A percentile compares a stretch with the other conserved stretches of the same genome.
Evolutionary conservation across 1,140 invertebrate species (phyloP).

Genomic region (Bombus superbus): DNA sequence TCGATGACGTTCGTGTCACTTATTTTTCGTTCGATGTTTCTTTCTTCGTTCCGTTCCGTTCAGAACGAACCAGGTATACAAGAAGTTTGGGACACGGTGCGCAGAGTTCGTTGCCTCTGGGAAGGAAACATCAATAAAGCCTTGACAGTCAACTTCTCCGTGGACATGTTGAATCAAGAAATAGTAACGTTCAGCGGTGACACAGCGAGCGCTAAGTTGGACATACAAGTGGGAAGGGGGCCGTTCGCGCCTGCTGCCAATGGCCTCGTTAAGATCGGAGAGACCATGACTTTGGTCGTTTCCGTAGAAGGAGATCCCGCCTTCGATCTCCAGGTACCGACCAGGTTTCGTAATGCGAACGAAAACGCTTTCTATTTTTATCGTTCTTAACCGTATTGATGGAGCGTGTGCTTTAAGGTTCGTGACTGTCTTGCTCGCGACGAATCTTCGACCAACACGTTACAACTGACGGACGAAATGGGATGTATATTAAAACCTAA

Average conservation of each 20-base stretch:
- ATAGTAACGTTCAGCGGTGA: conserved; percentile 93
- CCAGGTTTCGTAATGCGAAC: conserved; percentile 3
- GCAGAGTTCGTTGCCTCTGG: conserved; percentile 91
- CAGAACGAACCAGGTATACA: conserved; percentile 91
- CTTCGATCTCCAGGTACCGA: conserved; percentile 87
- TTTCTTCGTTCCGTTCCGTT: neutral
- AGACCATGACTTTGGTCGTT: conserved; percentile 91
- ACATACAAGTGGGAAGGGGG: conserved; percentile 91
- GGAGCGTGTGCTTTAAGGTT: conserved; percentile 75
- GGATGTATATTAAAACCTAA: conserved; percentile 93
- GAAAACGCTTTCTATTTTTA: neutral
- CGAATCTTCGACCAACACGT: conserved; percentile 85
- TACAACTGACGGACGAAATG: conserved; percentile 89
- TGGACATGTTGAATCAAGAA: conserved; percentile 91
- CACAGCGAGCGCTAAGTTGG: conserved; percentile 90
- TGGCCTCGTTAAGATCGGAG: conserved; percentile 92
- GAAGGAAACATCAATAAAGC: conserved; percentile 91
- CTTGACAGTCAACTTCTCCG: conserved; percentile 88
- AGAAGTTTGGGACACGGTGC: conserved; percentile 92
- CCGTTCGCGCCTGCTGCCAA: conserved; percentile 90
- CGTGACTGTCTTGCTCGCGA: conserved; percentile 91
- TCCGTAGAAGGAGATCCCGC: conserved; percentile 91
- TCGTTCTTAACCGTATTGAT: neutral
- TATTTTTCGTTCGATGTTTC: neutral
- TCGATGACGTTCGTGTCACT: neutral